Evolutionary conservation across 2,888 invertebrate genomes (phyloP).

Genomic region (Crossocerus cetratus): DNA sequence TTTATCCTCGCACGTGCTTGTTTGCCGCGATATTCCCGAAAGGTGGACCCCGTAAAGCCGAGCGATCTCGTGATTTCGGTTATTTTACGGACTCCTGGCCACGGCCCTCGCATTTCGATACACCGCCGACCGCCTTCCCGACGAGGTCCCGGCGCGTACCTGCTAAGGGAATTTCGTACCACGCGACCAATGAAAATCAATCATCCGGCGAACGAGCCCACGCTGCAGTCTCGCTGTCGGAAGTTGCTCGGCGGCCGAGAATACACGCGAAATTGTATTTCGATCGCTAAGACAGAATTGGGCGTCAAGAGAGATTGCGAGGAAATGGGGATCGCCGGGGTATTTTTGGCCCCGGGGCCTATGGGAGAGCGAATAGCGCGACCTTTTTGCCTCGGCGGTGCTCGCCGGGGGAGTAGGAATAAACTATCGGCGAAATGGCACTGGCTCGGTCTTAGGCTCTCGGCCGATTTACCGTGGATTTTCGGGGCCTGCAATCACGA

Average conservation of each 20-base stretch:
- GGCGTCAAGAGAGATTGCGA: too few species aligned
- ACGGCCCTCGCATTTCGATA: constrained; percentile 4
- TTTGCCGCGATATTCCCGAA: not conserved
- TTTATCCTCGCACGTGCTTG: not conserved
- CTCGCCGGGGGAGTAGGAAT: too few species aligned
- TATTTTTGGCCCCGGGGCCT: too few species aligned
- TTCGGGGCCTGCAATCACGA: too few species aligned
- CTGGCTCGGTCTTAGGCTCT: too few species aligned
- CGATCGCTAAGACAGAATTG: too few species aligned
- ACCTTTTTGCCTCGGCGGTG: too few species aligned
- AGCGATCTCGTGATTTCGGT: constrained; percentile 27
- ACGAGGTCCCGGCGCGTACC: not conserved
- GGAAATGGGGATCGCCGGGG: too few species aligned
- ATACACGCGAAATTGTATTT: too few species aligned
- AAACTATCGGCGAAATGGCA: too few species aligned
- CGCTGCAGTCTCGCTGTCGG: not conserved
- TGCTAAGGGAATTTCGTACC: not conserved
- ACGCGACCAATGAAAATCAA: not conserved
- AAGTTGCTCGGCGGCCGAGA: not conserved
- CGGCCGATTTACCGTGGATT: too few species aligned
- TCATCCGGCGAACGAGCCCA: not conserved
- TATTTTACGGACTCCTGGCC: constrained; percentile 15
- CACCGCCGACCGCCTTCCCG: not conserved
- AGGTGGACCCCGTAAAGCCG: constrained; percentile 30
- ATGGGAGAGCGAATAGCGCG: too few species aligned